Evolutionary conservation across 2,113 vertebrate species (phyloP).

Genomic region (Promerops cafer): DNA sequence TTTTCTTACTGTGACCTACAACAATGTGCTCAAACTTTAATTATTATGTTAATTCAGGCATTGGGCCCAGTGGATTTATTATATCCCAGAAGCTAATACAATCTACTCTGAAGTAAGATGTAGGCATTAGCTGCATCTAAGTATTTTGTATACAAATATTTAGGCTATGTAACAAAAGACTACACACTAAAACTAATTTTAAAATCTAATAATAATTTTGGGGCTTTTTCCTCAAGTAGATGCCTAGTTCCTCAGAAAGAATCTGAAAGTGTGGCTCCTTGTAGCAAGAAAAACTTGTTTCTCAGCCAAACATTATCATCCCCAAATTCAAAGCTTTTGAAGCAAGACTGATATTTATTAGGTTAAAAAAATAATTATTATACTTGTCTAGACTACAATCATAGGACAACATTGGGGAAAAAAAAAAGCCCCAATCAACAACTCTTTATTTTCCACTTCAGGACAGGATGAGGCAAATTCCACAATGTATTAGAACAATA

Average conservation of each 20-base stretch:
- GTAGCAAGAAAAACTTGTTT: not conserved
- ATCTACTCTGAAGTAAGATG: not conserved
- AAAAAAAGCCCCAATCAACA: fast-evolving
- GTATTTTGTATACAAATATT: not conserved
- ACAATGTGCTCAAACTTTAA: conserved; percentile 55
- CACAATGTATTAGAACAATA: not conserved
- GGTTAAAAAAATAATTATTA: not conserved
- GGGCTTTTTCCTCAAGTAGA: not conserved
- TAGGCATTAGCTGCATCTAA: not conserved
- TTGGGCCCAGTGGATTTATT: conserved; percentile 21
- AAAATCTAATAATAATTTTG: not conserved
- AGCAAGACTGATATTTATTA: not conserved
- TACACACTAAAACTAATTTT: not conserved
- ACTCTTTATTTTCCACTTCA: not conserved
- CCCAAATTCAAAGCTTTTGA: not conserved
- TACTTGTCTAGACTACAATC: not conserved
- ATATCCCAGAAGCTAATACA: conserved; percentile 26
- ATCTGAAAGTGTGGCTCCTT: not conserved
- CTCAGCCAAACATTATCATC: not conserved
- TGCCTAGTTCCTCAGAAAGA: not conserved
- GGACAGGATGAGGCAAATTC: not conserved
- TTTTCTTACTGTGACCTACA: conserved; percentile 51
- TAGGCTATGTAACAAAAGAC: not conserved
- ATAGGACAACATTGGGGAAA: fast-evolving
- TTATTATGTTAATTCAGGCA: conserved; percentile 64